phyloP scores from a whole-genome alignment of 2,888 invertebrate species.

The Nephrotoma flavescens region DNA sequence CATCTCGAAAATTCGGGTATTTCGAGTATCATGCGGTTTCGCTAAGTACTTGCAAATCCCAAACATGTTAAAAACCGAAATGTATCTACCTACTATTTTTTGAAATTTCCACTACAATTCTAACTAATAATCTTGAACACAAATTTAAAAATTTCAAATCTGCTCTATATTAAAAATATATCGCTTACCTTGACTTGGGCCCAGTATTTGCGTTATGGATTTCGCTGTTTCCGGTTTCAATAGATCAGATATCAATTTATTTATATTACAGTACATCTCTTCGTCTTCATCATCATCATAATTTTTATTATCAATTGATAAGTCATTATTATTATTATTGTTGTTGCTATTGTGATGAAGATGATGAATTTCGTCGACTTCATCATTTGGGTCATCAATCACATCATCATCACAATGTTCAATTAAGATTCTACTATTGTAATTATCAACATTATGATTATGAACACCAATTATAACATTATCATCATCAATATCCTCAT shows the following conservation, averaged over 20 bases:
- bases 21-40: too few species aligned
- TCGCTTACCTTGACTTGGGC: conserved; percentile 9
- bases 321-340: conserved; percentile 9
- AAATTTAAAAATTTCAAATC: too few species aligned
- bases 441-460: conserved; percentile 8
- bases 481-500: conserved; percentile 3
- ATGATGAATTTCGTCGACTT: background rate
- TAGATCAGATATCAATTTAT: conserved; percentile 22
- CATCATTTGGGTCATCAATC: background rate
- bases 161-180: too few species aligned
- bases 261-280: conserved; percentile 20
- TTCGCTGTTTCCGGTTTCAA: conserved; percentile 21
- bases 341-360: conserved; percentile 7
- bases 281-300: conserved; percentile 13
- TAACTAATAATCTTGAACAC: too few species aligned
- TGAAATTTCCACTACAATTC: too few species aligned
- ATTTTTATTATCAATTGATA: conserved; percentile 6
- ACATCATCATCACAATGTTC: background rate
- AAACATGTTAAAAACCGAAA: too few species aligned
- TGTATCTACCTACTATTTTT: too few species aligned
- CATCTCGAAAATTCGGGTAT: too few species aligned
- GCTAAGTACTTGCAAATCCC: too few species aligned
- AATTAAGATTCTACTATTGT: conserved; percentile 6
- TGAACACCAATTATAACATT: conserved; percentile 9
- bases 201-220: conserved; percentile 14